Evolutionary conservation across 2,888 invertebrate species (phyloP).

Genomic region (Furcula furcula): DNA sequence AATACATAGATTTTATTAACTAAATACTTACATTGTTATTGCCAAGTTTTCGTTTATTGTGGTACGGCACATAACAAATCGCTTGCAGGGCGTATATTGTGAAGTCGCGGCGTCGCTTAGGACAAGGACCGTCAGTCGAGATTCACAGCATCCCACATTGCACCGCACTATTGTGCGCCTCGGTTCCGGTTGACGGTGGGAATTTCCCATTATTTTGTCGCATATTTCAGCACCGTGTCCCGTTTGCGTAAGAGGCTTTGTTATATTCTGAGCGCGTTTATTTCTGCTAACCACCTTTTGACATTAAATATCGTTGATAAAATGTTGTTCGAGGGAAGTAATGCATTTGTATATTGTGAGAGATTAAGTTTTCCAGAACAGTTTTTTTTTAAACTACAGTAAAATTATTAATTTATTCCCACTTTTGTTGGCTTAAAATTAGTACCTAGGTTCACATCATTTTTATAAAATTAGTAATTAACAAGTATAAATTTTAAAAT

Average conservation of each 20-base stretch:
- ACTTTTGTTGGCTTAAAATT: too few relatives aligned
- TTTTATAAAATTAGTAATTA: too few relatives aligned
- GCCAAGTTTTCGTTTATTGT: too few relatives aligned
- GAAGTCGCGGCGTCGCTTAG: not conserved
- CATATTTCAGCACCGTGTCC: slow-evolving; percentile 21
- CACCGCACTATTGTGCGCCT: slow-evolving; percentile 6
- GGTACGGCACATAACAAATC: not conserved
- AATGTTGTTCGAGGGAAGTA: slow-evolving; percentile 2
- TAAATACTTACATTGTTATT: too few relatives aligned
- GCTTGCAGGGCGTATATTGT: not conserved
- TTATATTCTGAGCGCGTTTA: slow-evolving; percentile 18
- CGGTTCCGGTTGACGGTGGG: slow-evolving; percentile 4
- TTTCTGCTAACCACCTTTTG: slow-evolving; percentile 16
- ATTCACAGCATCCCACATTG: not conserved
- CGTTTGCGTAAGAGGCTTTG: slow-evolving; percentile 29
- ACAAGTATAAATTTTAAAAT: too few relatives aligned
- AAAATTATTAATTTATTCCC: too few relatives aligned
- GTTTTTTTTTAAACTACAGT: not conserved
- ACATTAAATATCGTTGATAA: slow-evolving; percentile 11
- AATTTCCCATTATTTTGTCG: slow-evolving; percentile 20
- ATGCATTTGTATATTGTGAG: not conserved
- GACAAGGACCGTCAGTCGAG: slow-evolving; percentile 5
- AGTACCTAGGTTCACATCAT: too few relatives aligned
- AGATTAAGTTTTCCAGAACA: not conserved
- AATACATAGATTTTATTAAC: too few relatives aligned